phyloP scores from a whole-genome alignment of 2,113 vertebrate species.

The Neogale vison region DNA sequence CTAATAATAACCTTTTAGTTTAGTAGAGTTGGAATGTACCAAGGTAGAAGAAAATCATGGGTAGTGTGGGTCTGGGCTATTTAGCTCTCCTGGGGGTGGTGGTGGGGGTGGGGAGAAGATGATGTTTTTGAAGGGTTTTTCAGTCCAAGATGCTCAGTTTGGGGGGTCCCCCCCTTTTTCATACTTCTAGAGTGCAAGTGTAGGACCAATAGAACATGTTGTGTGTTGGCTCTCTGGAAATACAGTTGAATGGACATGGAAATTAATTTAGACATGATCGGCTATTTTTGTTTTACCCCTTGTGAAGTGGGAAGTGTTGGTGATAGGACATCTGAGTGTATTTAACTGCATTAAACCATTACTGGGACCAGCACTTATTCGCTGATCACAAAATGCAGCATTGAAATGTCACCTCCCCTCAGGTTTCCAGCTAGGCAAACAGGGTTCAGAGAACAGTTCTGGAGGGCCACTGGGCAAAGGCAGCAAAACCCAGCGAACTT shows the following conservation, averaged over 20 bases:
- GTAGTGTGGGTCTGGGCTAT: background rate
- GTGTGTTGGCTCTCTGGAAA: background rate
- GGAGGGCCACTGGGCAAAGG: background rate
- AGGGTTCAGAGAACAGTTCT: background rate
- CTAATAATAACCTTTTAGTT: conserved; percentile 12
- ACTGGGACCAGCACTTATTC: background rate
- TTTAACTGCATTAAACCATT: background rate
- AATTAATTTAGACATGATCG: background rate
- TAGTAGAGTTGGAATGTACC: background rate
- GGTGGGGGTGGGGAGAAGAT: background rate
- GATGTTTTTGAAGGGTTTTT: background rate
- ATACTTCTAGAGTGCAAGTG: background rate
- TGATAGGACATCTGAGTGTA: background rate
- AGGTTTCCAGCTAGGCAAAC: background rate
- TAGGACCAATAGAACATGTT: background rate
- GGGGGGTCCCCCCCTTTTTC: background rate
- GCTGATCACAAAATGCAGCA: background rate
- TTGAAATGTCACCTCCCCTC: background rate
- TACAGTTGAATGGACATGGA: background rate
- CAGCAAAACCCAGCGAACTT: background rate
- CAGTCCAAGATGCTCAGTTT: background rate
- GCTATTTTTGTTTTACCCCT: conserved; percentile 10
- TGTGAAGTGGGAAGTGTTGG: background rate
- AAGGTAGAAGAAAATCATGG: background rate
- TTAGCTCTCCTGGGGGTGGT: background rate